phyloP scores from a whole-genome alignment of 2,888 invertebrate genomes.

The Meganola albula region DNA sequence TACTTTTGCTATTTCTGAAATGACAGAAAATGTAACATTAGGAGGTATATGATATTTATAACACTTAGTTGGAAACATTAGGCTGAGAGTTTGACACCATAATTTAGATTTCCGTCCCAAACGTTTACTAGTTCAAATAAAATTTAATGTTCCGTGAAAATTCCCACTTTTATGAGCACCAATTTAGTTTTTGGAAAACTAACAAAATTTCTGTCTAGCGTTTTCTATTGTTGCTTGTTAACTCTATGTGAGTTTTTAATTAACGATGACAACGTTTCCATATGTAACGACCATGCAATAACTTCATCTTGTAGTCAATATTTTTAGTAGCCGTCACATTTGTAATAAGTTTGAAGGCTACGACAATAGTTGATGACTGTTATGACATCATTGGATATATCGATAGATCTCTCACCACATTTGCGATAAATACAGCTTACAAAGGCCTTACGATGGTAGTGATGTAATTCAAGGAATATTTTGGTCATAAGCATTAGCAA shows the following conservation, averaged over 20 bases:
- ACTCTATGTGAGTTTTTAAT: background rate
- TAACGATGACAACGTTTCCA: conserved; percentile 3
- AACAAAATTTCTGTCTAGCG: conserved; percentile 8
- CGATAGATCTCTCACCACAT: conserved; percentile 42
- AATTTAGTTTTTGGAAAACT: conserved; percentile 28
- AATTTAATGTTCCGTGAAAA: conserved; percentile 47
- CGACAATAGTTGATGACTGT: conserved; percentile 22
- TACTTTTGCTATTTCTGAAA: conserved; percentile 98
- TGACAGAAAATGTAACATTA: conserved; percentile 41
- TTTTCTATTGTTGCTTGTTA: background rate
- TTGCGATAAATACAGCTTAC: conserved; percentile 35
- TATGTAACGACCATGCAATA: conserved; percentile 1
- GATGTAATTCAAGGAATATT: conserved; percentile 28
- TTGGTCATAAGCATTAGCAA: background rate
- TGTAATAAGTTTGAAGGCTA: conserved; percentile 27
- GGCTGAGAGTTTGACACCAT: conserved; percentile 46
- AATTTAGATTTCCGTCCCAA: conserved; percentile 48
- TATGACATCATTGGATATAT: conserved; percentile 51
- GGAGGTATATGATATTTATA: too few relatives aligned
- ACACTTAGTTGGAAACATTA: conserved; percentile 45
- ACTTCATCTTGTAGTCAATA: conserved; percentile 17
- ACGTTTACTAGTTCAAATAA: conserved; percentile 48
- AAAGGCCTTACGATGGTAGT: conserved; percentile 26
- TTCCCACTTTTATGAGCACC: conserved; percentile 31
- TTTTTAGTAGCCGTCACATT: conserved; percentile 15